Conservation (phyloP, 2,797 vertebrate species). For the Distichodus sexfasciatus region DNA sequence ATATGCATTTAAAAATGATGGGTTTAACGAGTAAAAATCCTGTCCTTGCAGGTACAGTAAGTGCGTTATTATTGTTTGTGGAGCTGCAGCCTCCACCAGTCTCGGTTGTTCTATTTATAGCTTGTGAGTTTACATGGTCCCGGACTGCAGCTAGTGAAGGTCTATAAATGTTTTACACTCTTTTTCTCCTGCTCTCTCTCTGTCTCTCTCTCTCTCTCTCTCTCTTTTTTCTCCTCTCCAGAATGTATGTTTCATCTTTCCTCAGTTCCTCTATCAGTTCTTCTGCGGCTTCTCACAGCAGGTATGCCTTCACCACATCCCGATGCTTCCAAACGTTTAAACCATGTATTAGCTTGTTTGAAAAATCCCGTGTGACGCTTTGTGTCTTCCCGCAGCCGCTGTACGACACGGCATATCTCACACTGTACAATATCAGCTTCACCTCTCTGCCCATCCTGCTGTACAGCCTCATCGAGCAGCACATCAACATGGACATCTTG, state of each 20-base stretch:
- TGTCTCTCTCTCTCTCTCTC: neutral
- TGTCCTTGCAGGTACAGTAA: too few species aligned
- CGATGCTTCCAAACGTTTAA: neutral
- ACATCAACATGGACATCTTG: conserved; percentile 87
- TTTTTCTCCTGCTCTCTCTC: neutral
- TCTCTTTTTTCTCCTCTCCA: conserved; percentile 59
- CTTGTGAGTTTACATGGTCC: conserved; percentile 3
- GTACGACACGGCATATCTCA: conserved; percentile 95
- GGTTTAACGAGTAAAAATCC: too few species aligned
- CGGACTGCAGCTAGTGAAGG: conserved; percentile 22
- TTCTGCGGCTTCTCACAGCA: conserved; percentile 99
- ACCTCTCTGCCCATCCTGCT: conserved; percentile 96
- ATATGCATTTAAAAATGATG: too few species aligned
- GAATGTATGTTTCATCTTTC: conserved; percentile 98
- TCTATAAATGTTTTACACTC: conserved; percentile 19
- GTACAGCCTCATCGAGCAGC: conserved; percentile 94
- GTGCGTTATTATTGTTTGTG: too few species aligned
- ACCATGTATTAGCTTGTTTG: too few species aligned
- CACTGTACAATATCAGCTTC: conserved; percentile 99
- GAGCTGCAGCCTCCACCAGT: neutral
- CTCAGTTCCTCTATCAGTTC: conserved; percentile 99
- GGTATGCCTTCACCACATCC: conserved; percentile 67
- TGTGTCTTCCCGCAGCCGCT: conserved; percentile 77
- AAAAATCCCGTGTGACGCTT: too few species aligned
- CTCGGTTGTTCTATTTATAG: conserved; percentile 40